phyloP scores from a whole-genome alignment of 2,888 invertebrate genomes.

The Blastobasis lacticolella region DNA sequence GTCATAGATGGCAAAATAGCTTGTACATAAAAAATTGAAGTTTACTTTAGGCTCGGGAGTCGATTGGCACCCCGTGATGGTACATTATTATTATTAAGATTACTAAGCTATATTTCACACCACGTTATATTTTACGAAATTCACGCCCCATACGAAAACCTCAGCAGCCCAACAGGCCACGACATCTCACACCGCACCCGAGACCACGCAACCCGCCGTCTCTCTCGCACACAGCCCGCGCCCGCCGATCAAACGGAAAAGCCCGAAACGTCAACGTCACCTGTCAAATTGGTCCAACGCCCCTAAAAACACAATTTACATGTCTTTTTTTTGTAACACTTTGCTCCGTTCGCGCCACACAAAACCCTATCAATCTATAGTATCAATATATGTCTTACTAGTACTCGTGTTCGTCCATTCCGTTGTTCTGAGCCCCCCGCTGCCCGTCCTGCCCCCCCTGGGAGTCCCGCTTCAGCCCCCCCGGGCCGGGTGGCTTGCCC shows the following conservation, averaged over 20 bases:
- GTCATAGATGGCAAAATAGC: too few species aligned
- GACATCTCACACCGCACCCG: too few species aligned
- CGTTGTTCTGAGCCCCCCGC: constrained; percentile 52
- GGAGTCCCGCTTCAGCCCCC: constrained; percentile 36
- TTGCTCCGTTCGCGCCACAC: constrained; percentile 2
- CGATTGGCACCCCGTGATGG: too few species aligned
- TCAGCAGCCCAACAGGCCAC: too few species aligned
- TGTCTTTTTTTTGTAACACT: constrained; percentile 44
- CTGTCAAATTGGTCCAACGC: constrained; percentile 45
- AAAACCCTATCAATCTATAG: background rate
- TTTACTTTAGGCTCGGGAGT: too few species aligned
- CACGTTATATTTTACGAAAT: too few species aligned
- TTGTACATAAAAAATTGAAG: too few species aligned
- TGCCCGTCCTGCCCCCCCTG: constrained; percentile 24
- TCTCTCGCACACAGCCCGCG: constrained; percentile 28
- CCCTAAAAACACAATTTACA: constrained; percentile 48
- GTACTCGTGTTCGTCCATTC: constrained; percentile 55
- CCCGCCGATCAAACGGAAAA: background rate
- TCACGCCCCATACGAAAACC: too few species aligned
- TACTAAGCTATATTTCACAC: too few species aligned
- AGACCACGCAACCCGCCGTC: background rate
- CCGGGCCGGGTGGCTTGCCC: constrained; percentile 45
- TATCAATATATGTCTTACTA: constrained; percentile 44
- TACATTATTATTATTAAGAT: too few species aligned
- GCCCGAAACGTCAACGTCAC: too few species aligned